Evolutionary conservation across 1,140 invertebrate genomes (phyloP).

Genomic region (Trachelipus rathkii): DNA sequence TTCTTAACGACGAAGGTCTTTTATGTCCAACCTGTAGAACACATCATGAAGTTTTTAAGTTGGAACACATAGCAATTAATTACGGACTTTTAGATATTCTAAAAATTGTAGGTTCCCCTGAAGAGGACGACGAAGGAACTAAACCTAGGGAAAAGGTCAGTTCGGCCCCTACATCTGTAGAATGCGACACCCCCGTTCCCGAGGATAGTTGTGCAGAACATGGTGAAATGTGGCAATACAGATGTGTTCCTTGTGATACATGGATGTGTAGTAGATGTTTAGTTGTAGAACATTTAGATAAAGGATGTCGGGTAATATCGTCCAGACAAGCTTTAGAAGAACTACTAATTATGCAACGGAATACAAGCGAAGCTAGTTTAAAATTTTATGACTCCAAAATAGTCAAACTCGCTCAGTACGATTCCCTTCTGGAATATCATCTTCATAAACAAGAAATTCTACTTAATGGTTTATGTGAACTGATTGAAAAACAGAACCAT

Average conservation of each 20-base stretch:
- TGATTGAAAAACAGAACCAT: constrained; percentile 24
- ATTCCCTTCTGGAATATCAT: constrained; percentile 22
- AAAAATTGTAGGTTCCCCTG: constrained; percentile 18
- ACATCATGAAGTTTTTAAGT: constrained; percentile 14
- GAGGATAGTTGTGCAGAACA: constrained; percentile 23
- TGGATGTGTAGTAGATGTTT: constrained; percentile 28
- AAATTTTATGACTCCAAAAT: constrained; percentile 26
- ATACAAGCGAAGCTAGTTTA: not conserved
- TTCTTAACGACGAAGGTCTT: constrained; percentile 16
- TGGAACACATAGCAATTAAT: constrained; percentile 25
- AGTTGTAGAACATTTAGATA: constrained; percentile 25
- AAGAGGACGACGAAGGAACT: constrained; percentile 20
- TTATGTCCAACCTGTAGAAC: constrained; percentile 27
- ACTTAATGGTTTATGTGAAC: constrained; percentile 10
- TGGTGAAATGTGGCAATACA: constrained; percentile 24
- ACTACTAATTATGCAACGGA: constrained; percentile 7
- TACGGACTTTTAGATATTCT: constrained; percentile 28
- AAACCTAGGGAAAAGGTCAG: constrained; percentile 16
- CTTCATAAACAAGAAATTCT: constrained; percentile 27
- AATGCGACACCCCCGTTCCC: constrained; percentile 16
- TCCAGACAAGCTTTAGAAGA: constrained; percentile 28
- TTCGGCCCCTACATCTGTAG: constrained; percentile 16
- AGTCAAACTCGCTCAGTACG: constrained; percentile 23
- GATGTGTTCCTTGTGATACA: constrained; percentile 28
- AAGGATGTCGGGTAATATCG: constrained; percentile 25